phyloP scores from a whole-genome alignment of 1,140 invertebrate genomes.

The Rhopalosiphum maidis region DNA sequence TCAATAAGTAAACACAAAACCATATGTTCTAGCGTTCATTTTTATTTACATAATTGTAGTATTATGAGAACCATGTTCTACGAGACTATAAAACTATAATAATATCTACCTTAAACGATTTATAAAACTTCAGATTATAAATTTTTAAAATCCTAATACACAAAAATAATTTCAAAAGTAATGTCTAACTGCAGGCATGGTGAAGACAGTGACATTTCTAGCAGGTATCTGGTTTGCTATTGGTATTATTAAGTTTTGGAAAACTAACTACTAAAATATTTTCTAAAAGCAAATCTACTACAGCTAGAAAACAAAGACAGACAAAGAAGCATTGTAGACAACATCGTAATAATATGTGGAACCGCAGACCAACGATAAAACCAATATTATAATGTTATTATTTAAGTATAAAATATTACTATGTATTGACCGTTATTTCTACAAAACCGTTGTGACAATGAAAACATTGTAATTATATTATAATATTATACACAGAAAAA shows the following conservation, averaged over 20 bases:
- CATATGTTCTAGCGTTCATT: not conserved
- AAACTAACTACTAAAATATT: too few species aligned
- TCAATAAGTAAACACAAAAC: constrained; percentile 19
- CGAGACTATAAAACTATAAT: not conserved
- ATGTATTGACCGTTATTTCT: too few species aligned
- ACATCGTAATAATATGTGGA: not conserved
- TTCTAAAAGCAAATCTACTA: too few species aligned
- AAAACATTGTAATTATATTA: not conserved
- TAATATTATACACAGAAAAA: not conserved
- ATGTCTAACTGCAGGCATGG: not conserved
- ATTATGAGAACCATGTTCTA: not conserved
- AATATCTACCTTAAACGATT: not conserved
- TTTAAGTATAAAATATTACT: not conserved
- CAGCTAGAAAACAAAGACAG: too few species aligned
- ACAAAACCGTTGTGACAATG: not conserved
- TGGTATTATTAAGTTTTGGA: too few species aligned
- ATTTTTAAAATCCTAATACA: not conserved
- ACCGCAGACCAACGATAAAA: not conserved
- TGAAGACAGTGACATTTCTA: not conserved
- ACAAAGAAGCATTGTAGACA: too few species aligned
- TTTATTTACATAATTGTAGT: not conserved
- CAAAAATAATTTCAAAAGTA: not conserved
- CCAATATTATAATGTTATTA: not conserved
- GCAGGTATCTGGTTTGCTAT: not conserved
- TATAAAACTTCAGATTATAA: not conserved